A percentile compares a stretch with the other conserved stretches of the same genome.
phyloP scores from a whole-genome alignment of 2,113 vertebrate species.

The Gracilinanus agilis region DNA sequence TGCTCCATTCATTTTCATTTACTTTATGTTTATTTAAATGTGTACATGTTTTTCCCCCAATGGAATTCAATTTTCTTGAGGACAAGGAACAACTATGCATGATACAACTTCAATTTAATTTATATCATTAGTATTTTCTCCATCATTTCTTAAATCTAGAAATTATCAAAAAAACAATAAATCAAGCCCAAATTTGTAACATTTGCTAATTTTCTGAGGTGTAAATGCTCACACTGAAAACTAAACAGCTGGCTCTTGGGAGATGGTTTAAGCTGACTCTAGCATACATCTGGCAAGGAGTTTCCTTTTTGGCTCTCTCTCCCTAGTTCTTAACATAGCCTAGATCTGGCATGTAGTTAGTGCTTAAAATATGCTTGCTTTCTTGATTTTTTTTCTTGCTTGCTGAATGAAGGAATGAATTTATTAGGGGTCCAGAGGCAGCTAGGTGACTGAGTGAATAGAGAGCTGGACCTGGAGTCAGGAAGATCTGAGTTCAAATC shows the following conservation, averaged over 20 bases:
- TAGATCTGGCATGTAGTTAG: background rate
- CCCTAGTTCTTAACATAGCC: background rate
- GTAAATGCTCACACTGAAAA: background rate
- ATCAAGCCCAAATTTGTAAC: background rate
- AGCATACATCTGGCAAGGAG: background rate
- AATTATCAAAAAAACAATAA: background rate
- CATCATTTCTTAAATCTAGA: background rate
- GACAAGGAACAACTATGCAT: background rate
- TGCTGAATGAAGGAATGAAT: background rate
- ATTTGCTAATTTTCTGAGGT: background rate
- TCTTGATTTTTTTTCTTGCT: background rate
- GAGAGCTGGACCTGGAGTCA: too few relatives aligned
- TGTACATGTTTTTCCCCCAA: background rate
- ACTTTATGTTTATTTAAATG: background rate
- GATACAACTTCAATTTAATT: background rate
- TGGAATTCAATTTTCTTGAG: background rate
- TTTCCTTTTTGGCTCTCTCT: too few relatives aligned
- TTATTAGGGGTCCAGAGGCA: too few relatives aligned
- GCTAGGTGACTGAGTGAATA: too few relatives aligned
- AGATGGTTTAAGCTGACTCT: too few relatives aligned
- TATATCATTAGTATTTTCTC: background rate
- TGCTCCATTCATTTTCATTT: background rate
- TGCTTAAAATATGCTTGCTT: background rate
- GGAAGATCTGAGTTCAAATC: too few relatives aligned
- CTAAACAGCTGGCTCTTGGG: background rate